phyloP scores from a whole-genome alignment of 1,140 invertebrate genomes.

The silkworm (Bombyx mori) region ASM3026992v2 NC_085115.1:13415501-13416000 shows the following conservation, averaged over 20 bases:
- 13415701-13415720: too few relatives aligned
- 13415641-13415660: too few relatives aligned
- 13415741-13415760: constrained; percentile 62
- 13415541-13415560: too few relatives aligned
- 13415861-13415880: background rate
- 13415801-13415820: too few relatives aligned
- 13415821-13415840: too few relatives aligned
- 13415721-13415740: too few relatives aligned
- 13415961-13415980: constrained; percentile 22
- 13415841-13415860: too few relatives aligned
- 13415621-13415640: too few relatives aligned
- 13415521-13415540: constrained; percentile 19
- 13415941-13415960: constrained; percentile 37
- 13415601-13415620: too few relatives aligned
- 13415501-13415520: constrained; percentile 59
- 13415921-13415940: constrained; percentile 64
- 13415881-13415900: constrained; percentile 12
- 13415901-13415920: constrained; percentile 30
- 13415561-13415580: constrained; percentile 8
- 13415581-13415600: background rate
- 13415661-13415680: too few relatives aligned
- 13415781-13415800: too few relatives aligned
- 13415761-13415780: constrained; percentile 42
- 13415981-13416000: constrained; percentile 16
- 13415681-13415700: too few relatives aligned